phyloP scores from a whole-genome alignment of 2,797 vertebrate species.

The Poecilia wingei region DNA sequence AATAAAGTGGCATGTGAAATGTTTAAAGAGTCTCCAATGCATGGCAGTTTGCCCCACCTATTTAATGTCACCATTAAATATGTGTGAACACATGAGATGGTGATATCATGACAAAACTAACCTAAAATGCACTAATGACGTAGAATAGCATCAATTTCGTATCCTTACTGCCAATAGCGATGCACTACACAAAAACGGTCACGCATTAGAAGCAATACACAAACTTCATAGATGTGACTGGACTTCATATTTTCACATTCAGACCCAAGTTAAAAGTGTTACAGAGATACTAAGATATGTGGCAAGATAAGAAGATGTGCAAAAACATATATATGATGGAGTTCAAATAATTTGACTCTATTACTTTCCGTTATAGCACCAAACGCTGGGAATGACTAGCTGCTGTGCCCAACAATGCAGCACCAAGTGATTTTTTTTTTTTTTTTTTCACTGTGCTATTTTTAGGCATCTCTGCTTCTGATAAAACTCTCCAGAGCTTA shows the following conservation, averaged over 20 bases:
- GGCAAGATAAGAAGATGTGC: background rate
- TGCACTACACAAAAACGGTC: background rate
- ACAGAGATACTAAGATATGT: background rate
- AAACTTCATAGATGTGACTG: background rate
- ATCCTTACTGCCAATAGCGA: background rate
- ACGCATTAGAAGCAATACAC: background rate
- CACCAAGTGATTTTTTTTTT: background rate
- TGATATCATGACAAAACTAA: background rate
- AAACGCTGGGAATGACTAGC: background rate
- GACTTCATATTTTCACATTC: background rate
- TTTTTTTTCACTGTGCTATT: background rate
- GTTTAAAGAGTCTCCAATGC: background rate
- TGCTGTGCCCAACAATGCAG: background rate
- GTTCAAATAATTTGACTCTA: background rate
- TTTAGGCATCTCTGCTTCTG: background rate
- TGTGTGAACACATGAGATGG: background rate
- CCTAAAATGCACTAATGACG: background rate
- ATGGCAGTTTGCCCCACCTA: background rate
- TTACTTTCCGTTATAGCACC: background rate
- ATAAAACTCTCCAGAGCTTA: background rate
- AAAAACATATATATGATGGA: background rate
- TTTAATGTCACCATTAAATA: too few species aligned
- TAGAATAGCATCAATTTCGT: background rate
- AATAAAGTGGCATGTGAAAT: background rate
- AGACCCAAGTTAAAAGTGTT: background rate